Evolutionary conservation across 1,140 invertebrate species (phyloP), one percentile per base, ranked within the genome.

Genomic region (Lepidostoma basale): DNA sequence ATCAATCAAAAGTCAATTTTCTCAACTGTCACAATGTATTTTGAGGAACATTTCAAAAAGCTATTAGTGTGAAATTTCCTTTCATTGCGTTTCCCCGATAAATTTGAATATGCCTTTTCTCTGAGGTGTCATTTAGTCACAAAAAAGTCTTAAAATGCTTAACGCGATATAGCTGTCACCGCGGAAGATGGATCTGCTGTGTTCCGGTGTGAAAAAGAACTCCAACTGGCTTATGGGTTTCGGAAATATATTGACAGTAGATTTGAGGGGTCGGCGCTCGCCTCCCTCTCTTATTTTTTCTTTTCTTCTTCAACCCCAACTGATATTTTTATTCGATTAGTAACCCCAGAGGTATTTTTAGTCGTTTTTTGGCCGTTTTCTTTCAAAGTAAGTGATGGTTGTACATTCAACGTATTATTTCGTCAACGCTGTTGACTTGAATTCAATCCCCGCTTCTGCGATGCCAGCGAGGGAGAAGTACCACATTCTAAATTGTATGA

Each of bases 301-400:
- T 76, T 76, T 68, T 70, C 81, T 79, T 76, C 77, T 79, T 77
- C 81, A 78, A 77, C 80, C 76, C 80, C 81, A 78, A 78, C 78
- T 83, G 82, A 83, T 83, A 83, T 83, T 83, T 83, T 83, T 83
- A 83, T 83, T 83, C 82, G 82, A 83, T 83, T 83, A 83, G 82
- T 81, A 82, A 80, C 82, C 82, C 82, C 82, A 78, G 79, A 83
- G 82, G 82, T 82, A 81, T 83, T 83, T 83, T 83, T 83, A 83
- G 80, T 78, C 80, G 81, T 83, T 83, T 83, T 82, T 82, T 72
- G 44, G 39, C 44, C 66, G 66, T 63, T 68, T 68, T 62, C 60
- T 68, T 68, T 62, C 45, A 44, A 54, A 63, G 40, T 58, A 64
- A 64, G 67, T 64, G 49, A 58, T 40, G 62, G 62, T 66, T 70